Conservation (phyloP, 53 echinoderm and acorn worm species). For the Astropecten irregularis region DNA sequence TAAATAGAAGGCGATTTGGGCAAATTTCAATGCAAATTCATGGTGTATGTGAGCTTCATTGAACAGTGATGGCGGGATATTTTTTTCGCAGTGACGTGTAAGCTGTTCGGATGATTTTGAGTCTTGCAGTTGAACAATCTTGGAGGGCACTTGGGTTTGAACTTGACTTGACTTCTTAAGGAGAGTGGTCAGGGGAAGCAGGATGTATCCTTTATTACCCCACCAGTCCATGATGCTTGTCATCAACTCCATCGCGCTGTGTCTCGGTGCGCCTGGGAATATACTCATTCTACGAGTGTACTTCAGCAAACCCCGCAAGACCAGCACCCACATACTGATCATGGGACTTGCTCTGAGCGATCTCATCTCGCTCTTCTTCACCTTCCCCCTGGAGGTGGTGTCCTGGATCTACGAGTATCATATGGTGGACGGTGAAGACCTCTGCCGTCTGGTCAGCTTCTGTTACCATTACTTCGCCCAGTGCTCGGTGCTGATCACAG, state of each 20-base stretch:
- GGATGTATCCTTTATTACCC: too few species aligned
- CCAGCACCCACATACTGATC: slow-evolving; percentile 47
- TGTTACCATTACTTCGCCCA: slow-evolving; percentile 46
- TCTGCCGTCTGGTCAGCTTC: slow-evolving; percentile 27
- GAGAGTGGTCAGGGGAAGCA: too few species aligned
- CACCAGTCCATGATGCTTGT: slow-evolving; percentile 33
- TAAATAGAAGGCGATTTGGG: too few species aligned
- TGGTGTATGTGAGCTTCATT: too few species aligned
- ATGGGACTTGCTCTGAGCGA: slow-evolving; percentile 48
- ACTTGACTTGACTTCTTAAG: too few species aligned
- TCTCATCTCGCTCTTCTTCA: slow-evolving; percentile 23
- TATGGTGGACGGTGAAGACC: not conserved
- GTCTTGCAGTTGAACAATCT: too few species aligned
- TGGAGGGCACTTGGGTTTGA: too few species aligned
- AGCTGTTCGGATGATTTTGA: too few species aligned
- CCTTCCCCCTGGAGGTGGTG: slow-evolving; percentile 38
- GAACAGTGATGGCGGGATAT: too few species aligned
- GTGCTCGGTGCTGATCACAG: slow-evolving; percentile 50
- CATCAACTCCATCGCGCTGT: slow-evolving; percentile 18
- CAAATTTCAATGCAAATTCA: too few species aligned
- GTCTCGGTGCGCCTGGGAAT: slow-evolving; percentile 31
- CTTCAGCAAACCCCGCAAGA: slow-evolving; percentile 32
- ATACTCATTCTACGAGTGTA: slow-evolving; percentile 32
- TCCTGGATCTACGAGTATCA: slow-evolving; percentile 21
- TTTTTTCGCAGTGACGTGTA: too few species aligned